Base-by-base conservation (phyloP, 2,113 vertebrate species). In the Eurystomus gularis region DNA sequence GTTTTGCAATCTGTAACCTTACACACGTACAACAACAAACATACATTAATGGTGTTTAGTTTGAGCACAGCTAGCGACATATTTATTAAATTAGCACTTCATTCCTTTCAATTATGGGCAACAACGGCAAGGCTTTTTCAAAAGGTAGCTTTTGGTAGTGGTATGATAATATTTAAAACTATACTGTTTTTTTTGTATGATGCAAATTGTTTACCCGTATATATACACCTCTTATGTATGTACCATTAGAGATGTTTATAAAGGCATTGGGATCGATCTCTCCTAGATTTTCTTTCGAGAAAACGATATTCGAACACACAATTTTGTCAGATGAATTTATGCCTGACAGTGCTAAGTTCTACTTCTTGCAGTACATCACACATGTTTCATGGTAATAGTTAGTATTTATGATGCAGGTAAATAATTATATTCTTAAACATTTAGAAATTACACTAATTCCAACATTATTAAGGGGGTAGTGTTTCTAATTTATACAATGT, bases 31-130 rank as follows among this genome's bases (percentile, higher is more conserved):
- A 68, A 62, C 90, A 95, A 88, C 92, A 96, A 97, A 93, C 82
- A 86, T 92, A 58, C 90, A 51, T 96, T 90, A 88, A 61, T 75
- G 88, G 70, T 84, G 92, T 97, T 97, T 91, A 86, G 91, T 94
- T 97, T 97, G 94, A 94, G 55, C 72, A 86, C 69, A 94, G 81
- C 72, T 86, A 94, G 80, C 20, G 51, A 96, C 88, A 94, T 82
- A 92, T 96, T 98, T 97, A 95, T 97, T 97, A 96, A 97, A 98
- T 98, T 97, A 98, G 93, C 90, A 97, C 89, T 97, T 97, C 77
- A 96, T 97, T 97, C 95, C 82, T 97, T 97, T 95, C 62, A 48
- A 26, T 95, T 85, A 88, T 13, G 58, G 82, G 70, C 94, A 91
- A 94, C 62, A 93, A 94, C 78, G 76, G 73, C 85, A 95, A 83